Conservation (phyloP, 1,140 invertebrate species). For the Riptortus pedestris region DNA sequence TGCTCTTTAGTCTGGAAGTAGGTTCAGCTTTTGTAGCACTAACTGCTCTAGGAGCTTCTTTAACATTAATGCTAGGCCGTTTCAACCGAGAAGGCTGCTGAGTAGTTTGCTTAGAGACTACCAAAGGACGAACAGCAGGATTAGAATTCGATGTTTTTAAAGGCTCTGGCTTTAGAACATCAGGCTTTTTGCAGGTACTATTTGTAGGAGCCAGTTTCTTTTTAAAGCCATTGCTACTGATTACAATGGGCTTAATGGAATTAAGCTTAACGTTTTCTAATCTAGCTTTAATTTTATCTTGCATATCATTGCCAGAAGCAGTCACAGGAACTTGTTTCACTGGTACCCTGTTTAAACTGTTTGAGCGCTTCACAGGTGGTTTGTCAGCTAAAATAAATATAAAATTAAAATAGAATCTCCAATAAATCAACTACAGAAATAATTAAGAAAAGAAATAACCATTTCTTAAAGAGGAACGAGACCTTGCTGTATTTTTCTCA, state of each 20-base stretch:
- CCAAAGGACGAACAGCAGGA: background rate
- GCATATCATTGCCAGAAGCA: background rate
- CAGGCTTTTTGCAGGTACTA: background rate
- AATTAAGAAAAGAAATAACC: slow-evolving; percentile 10
- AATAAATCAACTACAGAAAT: background rate
- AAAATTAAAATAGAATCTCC: background rate
- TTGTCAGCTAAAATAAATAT: slow-evolving; percentile 3
- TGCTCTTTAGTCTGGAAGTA: background rate
- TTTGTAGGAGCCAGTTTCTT: background rate
- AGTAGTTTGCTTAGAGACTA: background rate
- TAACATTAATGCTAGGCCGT: background rate
- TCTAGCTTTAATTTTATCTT: slow-evolving; percentile 6
- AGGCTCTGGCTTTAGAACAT: background rate
- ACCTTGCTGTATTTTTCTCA: background rate
- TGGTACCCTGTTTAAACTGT: slow-evolving; percentile 5
- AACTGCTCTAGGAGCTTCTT: background rate
- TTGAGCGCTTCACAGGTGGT: slow-evolving; percentile 6
- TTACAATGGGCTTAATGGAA: background rate
- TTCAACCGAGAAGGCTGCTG: background rate
- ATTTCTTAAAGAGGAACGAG: slow-evolving; percentile 18
- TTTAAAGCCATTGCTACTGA: background rate
- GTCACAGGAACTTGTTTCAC: background rate
- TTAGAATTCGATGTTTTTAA: background rate
- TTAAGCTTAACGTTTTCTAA: slow-evolving; percentile 10
- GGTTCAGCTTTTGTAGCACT: background rate